Base-by-base conservation (phyloP, 35 echinoderm and acorn worm genomes). In the Apostichopus californicus region DNA sequence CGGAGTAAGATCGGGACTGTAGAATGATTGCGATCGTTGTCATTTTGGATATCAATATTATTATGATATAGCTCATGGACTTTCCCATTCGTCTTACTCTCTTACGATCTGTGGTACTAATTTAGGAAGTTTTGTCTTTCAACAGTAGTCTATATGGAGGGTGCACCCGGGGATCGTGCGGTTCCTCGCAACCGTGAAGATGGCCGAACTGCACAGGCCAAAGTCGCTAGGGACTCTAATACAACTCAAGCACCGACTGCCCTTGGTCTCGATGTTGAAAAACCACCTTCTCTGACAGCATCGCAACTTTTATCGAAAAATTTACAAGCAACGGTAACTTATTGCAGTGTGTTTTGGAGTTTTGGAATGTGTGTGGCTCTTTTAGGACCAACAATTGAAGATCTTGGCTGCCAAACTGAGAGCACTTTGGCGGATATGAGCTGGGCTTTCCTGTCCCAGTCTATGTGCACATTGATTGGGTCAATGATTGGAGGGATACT, bases 351-450 rank as follows among this genome's bases (percentile, higher is more conserved):
- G 9, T 98, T 98, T 57, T 96, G 94, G 95, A 98, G 94, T 93
- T 98, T 98, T 94, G 97, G 97, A 52, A 98, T 98, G 97, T 98
- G 97, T 92, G 97, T 98, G 4, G 95, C 97, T 34, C 71, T 98
- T 20, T 93, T 98, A 14, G 97, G 97, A 12, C 97, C 97, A 53
- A 98, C 97, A 54, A 81, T 98, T 8, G 78, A 94, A 77, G 97
- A 98, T 83, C 71, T 98, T 28, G 97, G 97, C n/a, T 98, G 97
- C 24, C 97, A 96, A 89, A 98, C 97, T 56, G 90, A 90, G 55
- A 96, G 95, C 57, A 96, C 87, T 46, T 57, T 98, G 60, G 92
- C 91, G 12, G 80, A 94, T 24, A 98, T 98, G 97, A 96, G 95
- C 90, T 98, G 93, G 93, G 97, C 95, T 12, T 98, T 98, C 86